Evolutionary conservation across 2,888 invertebrate genomes (phyloP).

Genomic region (Hirtodrosophila histrioides): DNA sequence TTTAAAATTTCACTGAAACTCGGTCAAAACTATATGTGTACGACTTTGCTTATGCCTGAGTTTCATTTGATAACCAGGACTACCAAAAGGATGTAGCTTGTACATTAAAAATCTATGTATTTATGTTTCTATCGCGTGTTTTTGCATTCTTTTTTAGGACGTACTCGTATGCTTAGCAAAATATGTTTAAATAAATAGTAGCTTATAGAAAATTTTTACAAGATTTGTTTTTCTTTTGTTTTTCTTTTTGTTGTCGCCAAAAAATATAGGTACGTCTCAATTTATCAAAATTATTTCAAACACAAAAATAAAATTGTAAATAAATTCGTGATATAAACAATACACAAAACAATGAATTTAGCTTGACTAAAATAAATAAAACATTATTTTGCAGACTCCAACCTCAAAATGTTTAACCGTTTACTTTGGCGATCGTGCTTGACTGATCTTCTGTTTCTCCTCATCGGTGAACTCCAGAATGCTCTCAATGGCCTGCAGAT

Average conservation of each 20-base stretch:
- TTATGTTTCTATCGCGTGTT: slow-evolving; percentile 19
- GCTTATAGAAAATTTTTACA: slow-evolving; percentile 52
- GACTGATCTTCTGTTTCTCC: slow-evolving; percentile 92
- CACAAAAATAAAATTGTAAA: slow-evolving; percentile 80
- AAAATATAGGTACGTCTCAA: slow-evolving; percentile 37
- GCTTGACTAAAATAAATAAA: slow-evolving; percentile 62
- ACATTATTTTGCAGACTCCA: slow-evolving; percentile 63
- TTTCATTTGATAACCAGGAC: slow-evolving; percentile 44
- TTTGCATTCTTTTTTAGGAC: slow-evolving; percentile 48
- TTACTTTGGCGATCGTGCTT: slow-evolving; percentile 86
- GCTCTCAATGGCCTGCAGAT: slow-evolving; percentile 94
- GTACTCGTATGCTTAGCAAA: slow-evolving; percentile 59
- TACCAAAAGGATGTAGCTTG: slow-evolving; percentile 56
- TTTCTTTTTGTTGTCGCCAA: slow-evolving; percentile 30
- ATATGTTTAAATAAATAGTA: slow-evolving; percentile 42
- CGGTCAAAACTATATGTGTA: slow-evolving; percentile 44
- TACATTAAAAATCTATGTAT: slow-evolving; percentile 42
- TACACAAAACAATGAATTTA: slow-evolving; percentile 64
- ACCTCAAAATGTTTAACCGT: slow-evolving; percentile 1
- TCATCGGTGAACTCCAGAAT: slow-evolving; percentile 94
- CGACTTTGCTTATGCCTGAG: slow-evolving; percentile 35
- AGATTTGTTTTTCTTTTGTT: slow-evolving; percentile 8
- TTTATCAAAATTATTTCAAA: slow-evolving; percentile 79
- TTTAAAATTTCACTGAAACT: slow-evolving; percentile 68
- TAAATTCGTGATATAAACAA: slow-evolving; percentile 55